phyloP scores from a whole-genome alignment of 2,888 invertebrate genomes.

The Synergus japonicus region DNA sequence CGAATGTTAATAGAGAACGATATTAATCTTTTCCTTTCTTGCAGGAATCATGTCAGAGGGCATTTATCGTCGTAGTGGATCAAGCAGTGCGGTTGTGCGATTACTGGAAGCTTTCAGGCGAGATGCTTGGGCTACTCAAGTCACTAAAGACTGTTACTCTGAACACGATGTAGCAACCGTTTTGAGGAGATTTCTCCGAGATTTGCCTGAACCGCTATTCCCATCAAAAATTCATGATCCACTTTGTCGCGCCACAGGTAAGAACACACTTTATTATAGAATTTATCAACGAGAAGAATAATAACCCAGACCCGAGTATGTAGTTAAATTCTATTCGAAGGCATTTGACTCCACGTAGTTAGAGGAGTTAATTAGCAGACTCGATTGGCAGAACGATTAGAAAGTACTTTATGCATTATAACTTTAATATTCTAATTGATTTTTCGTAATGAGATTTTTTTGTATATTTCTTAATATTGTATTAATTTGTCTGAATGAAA shows the following conservation, averaged over 20 bases:
- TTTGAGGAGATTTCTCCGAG: conserved; percentile 93
- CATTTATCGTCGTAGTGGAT: conserved; percentile 91
- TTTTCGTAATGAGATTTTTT: not conserved
- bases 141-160: conserved; percentile 86
- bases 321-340: not conserved
- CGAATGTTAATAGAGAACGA: not conserved
- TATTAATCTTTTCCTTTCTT: conserved; percentile 52
- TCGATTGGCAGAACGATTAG: not conserved
- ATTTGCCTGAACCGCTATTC: conserved; percentile 90
- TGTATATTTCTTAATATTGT: no score
- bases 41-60: conserved; percentile 90
- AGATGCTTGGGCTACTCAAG: conserved; percentile 91
- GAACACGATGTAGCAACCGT: conserved; percentile 94
- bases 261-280: not conserved
- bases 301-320: not conserved
- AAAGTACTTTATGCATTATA: not conserved
- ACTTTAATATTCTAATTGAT: not conserved
- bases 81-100: conserved; percentile 85
- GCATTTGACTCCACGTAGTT: not conserved
- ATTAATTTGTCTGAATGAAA: not conserved
- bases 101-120: conserved; percentile 87
- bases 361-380: not conserved
- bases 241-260: conserved; percentile 85
- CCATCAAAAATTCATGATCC: conserved; percentile 85
- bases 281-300: not conserved